phyloP scores from a whole-genome alignment of 2,797 vertebrate species.

The Carapus acus region DNA sequence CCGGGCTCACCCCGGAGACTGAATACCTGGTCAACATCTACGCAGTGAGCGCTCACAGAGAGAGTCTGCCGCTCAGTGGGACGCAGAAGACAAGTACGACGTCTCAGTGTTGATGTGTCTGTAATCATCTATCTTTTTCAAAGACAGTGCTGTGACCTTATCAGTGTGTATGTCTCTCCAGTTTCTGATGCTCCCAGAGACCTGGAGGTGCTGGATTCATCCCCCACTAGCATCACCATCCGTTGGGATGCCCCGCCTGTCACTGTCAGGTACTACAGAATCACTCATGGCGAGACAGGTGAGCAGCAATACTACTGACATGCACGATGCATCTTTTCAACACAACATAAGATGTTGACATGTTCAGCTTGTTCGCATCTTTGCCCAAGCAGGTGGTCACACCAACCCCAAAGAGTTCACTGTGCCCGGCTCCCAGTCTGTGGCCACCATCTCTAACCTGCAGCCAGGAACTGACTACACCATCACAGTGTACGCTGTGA shows the following conservation, averaged over 20 bases:
- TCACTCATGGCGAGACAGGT: slow-evolving; percentile 91
- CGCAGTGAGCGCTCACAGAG: slow-evolving; percentile 73
- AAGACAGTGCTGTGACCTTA: background rate
- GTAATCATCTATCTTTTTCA: background rate
- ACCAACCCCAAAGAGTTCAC: slow-evolving; percentile 85
- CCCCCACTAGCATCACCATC: slow-evolving; percentile 83
- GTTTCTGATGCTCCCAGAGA: slow-evolving; percentile 94
- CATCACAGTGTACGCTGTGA: slow-evolving; percentile 90
- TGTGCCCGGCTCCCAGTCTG: slow-evolving; percentile 84
- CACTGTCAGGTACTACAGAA: slow-evolving; percentile 92
- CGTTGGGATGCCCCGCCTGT: slow-evolving; percentile 93
- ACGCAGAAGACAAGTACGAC: slow-evolving; percentile 86
- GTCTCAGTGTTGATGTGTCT: background rate
- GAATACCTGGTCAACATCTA: slow-evolving; percentile 86
- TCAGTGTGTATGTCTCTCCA: slow-evolving; percentile 41
- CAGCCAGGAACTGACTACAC: slow-evolving; percentile 88
- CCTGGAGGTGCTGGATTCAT: slow-evolving; percentile 79
- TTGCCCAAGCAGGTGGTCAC: slow-evolving; percentile 72
- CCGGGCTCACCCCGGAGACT: slow-evolving; percentile 81
- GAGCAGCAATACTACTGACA: no score
- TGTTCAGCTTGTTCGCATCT: background rate
- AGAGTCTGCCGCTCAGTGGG: slow-evolving; percentile 83
- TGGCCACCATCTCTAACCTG: slow-evolving; percentile 81
- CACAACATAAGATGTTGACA: no score
- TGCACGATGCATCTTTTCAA: no score